A percentile compares a stretch with the other conserved stretches of the same genome.
These are phyloP conservation scores for Patella vulgata DNA, from an alignment of 1,140 invertebrate genomes.

Conservation along the genomic window DNA sequence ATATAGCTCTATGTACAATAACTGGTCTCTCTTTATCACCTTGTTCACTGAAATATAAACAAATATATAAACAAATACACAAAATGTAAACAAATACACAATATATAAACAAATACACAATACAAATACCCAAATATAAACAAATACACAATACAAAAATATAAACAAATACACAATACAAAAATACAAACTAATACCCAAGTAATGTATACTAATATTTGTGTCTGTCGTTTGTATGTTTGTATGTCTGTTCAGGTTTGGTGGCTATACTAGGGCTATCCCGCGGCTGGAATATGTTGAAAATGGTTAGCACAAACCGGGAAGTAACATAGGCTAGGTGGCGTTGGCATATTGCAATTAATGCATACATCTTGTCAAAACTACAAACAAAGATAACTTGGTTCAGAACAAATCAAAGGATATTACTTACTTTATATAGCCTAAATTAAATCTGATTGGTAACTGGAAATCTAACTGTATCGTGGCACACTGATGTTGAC, in stretches of 20 bases:
- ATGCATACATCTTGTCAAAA: no score
- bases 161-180: neutral
- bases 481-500: constrained; percentile 95
- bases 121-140: neutral
- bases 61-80: neutral
- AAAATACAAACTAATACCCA: neutral
- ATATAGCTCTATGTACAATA: constrained; percentile 96
- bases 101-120: constrained; percentile 14
- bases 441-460: constrained; percentile 89
- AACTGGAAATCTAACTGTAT: constrained; percentile 99
- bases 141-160: neutral
- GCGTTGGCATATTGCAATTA: no score
- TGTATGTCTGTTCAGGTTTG: no score
- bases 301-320: no score
- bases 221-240: no score
- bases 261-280: no score
- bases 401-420: no score
- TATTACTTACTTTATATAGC: constrained; percentile 77
- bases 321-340: no score
- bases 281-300: no score
- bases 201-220: no score
- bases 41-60: constrained; percentile 68
- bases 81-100: no score
- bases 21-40: constrained; percentile 92
- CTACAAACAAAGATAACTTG: no score